phyloP scores from a whole-genome alignment of 2,113 vertebrate species.

The Chrysemys picta region DNA sequence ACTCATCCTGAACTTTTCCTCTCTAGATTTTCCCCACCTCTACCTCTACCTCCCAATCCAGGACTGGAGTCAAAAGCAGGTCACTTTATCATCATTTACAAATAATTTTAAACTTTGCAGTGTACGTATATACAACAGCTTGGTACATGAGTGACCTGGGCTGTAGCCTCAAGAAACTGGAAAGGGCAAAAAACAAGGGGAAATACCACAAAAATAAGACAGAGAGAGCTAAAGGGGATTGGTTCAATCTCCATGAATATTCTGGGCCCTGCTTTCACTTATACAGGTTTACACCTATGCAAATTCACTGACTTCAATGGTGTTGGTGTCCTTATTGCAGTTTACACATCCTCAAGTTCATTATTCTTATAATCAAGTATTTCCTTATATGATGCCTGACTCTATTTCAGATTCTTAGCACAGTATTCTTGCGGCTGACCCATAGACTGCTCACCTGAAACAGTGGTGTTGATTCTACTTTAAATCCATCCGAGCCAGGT shows the following conservation, averaged over 20 bases:
- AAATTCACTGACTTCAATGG: background rate
- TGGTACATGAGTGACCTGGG: background rate
- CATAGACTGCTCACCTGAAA: conserved; percentile 86
- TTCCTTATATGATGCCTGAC: background rate
- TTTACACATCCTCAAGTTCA: background rate
- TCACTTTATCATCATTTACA: background rate
- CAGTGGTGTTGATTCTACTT: conserved; percentile 89
- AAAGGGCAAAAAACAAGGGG: background rate
- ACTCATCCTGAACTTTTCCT: background rate
- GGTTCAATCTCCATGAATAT: background rate
- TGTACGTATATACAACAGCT: background rate
- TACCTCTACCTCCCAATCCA: background rate
- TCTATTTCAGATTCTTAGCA: background rate
- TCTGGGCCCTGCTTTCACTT: background rate
- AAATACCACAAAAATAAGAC: background rate
- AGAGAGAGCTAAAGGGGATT: background rate
- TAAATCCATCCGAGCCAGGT: conserved; percentile 94
- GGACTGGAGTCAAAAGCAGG: background rate
- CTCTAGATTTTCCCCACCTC: background rate
- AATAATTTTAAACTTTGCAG: background rate
- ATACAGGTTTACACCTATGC: background rate
- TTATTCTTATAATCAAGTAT: background rate
- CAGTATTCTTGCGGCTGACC: background rate
- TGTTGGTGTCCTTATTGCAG: background rate
- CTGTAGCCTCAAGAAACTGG: background rate